Percentiles rank a stretch among this genome's conserved stretches.
Conservation (phyloP, 1,140 invertebrate species). For the Vollenhovia emeryi region DNA sequence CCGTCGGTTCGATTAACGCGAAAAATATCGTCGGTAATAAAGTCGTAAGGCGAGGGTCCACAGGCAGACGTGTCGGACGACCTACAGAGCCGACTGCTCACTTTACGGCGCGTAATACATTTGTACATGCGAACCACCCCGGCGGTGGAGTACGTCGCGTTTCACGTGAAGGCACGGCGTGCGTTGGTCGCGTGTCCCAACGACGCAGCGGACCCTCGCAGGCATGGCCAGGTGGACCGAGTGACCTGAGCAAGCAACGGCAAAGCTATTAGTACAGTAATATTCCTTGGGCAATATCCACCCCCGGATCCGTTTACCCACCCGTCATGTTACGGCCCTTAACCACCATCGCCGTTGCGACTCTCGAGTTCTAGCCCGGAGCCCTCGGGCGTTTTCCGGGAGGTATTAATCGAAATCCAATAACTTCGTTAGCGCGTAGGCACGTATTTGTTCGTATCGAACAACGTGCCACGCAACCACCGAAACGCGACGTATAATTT, state of each 20-base stretch:
- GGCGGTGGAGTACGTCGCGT: background rate
- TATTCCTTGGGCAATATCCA: slow-evolving; percentile 59
- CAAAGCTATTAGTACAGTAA: slow-evolving; percentile 49
- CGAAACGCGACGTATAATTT: background rate
- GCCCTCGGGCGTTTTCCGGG: slow-evolving; percentile 39
- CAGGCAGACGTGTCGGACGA: background rate
- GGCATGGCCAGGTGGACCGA: slow-evolving; percentile 8
- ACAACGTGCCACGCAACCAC: slow-evolving; percentile 11
- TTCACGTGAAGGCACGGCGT: background rate
- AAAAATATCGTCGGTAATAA: slow-evolving; percentile 32
- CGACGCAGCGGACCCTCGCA: background rate
- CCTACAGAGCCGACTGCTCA: background rate
- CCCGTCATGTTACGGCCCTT: slow-evolving; percentile 40
- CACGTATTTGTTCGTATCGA: slow-evolving; percentile 46
- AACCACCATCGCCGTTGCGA: slow-evolving; percentile 29
- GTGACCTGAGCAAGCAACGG: slow-evolving; percentile 52
- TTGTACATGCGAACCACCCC: background rate
- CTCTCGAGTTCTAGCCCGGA: background rate
- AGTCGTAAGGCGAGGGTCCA: slow-evolving; percentile 1
- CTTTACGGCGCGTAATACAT: background rate
- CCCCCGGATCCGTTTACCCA: slow-evolving; percentile 38
- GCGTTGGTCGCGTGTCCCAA: background rate
- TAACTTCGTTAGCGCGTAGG: slow-evolving; percentile 51
- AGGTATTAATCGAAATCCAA: slow-evolving; percentile 64
- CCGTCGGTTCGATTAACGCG: slow-evolving; percentile 12